Conservation (phyloP, 2,113 vertebrate genomes). For the Menidia beryllina region DNA sequence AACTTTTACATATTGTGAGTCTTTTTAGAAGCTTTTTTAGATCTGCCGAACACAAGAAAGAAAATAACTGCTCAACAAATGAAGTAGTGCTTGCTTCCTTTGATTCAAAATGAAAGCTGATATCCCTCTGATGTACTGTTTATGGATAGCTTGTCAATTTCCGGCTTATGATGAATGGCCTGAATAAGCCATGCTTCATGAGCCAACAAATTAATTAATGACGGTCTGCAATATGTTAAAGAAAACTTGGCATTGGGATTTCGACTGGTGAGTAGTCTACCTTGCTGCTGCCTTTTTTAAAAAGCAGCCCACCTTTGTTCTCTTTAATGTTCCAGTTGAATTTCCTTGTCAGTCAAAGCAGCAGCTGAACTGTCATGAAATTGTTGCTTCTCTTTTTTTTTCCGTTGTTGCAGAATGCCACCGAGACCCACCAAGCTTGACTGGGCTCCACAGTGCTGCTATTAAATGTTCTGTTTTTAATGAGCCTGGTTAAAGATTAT, state of each 20-base stretch:
- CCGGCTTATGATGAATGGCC: conserved; percentile 71
- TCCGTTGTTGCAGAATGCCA: conserved; percentile 34
- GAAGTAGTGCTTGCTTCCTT: conserved; percentile 36
- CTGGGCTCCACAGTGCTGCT: conserved; percentile 12
- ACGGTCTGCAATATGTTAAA: conserved; percentile 64
- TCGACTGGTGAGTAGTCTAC: conserved; percentile 58
- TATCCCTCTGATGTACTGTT: conserved; percentile 58
- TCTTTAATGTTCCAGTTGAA: conserved; percentile 25
- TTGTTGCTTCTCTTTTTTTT: conserved; percentile 14
- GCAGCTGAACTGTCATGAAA: conserved; percentile 35
- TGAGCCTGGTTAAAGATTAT: conserved; percentile 47
- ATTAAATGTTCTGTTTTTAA: conserved; percentile 40
- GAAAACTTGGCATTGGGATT: conserved; percentile 66
- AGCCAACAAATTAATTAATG: conserved; percentile 77
- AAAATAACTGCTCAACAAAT: conserved; percentile 42
- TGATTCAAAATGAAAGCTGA: conserved; percentile 54
- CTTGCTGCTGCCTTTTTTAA: conserved; percentile 25
- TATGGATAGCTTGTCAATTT: conserved; percentile 66
- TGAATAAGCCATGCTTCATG: conserved; percentile 62
- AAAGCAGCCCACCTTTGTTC: conserved; percentile 33
- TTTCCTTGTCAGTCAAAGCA: conserved; percentile 29
- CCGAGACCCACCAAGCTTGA: conserved; percentile 26
- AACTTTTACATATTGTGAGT: conserved; percentile 23
- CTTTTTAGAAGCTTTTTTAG: conserved; percentile 34
- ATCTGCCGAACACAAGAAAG: conserved; percentile 12